Conservation (phyloP, 2,797 vertebrate genomes). For the Catostomus latipinnis region DNA sequence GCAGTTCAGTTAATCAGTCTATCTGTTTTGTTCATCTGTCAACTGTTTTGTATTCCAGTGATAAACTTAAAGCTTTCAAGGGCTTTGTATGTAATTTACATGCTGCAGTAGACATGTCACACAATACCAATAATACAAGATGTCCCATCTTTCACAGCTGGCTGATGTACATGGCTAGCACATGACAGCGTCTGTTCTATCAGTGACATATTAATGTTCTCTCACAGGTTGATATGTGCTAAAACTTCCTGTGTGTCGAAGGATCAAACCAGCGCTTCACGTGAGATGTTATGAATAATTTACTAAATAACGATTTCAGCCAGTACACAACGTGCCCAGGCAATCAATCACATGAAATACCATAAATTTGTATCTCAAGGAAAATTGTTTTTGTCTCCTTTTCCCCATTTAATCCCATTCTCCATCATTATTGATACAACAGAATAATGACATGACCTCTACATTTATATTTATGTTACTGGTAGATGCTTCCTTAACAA, state of each 20-base stretch:
- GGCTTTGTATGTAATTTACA: constrained; percentile 33
- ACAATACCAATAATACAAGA: constrained; percentile 6
- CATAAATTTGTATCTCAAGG: constrained; percentile 27
- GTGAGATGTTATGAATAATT: constrained; percentile 31
- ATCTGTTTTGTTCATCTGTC: constrained; percentile 13
- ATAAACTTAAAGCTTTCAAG: constrained; percentile 1
- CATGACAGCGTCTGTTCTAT: constrained; percentile 15
- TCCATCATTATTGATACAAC: not conserved
- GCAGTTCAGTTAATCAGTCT: constrained; percentile 26
- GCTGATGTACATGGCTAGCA: not conserved
- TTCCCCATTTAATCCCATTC: constrained; percentile 18
- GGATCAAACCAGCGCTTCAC: constrained; percentile 14
- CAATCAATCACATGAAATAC: constrained; percentile 46
- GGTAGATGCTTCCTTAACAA: not conserved
- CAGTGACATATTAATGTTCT: constrained; percentile 25
- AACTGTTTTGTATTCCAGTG: constrained; percentile 13
- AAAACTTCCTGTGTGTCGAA: constrained; percentile 22
- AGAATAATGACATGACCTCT: not conserved
- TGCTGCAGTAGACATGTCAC: not conserved
- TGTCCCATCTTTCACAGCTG: not conserved
- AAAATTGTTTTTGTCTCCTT: not conserved
- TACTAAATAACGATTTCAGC: constrained; percentile 30
- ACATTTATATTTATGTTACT: not conserved
- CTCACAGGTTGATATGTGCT: constrained; percentile 9
- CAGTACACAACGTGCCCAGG: not conserved